These are phyloP conservation scores for Hippocampus abdominalis DNA, from an alignment of 2,113 vertebrate genomes.

Conservation along the genomic window DNA sequence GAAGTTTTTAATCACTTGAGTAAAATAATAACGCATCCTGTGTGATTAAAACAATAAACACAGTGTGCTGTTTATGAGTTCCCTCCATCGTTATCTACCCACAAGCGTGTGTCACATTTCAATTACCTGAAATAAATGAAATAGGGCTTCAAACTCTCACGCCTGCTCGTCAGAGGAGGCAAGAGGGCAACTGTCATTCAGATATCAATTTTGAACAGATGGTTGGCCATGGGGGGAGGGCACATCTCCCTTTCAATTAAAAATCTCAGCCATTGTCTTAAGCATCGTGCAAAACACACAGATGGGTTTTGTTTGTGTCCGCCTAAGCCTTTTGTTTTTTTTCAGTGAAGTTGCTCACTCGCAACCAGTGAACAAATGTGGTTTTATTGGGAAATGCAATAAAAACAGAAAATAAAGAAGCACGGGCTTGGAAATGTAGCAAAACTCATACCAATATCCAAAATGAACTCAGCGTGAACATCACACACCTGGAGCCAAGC, in stretches of 20 bases:
- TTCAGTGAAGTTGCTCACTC: conserved; percentile 20
- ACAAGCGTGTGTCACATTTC: conserved; percentile 50
- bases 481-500: not conserved
- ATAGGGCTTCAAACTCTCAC: conserved; percentile 57
- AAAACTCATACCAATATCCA: not conserved
- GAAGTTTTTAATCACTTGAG: conserved; percentile 26
- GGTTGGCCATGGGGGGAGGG: conserved; percentile 63
- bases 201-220: conserved; percentile 68
- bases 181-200: conserved; percentile 61
- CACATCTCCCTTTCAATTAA: conserved; percentile 66
- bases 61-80: conserved; percentile 51
- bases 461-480: not conserved
- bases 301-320: conserved; percentile 61
- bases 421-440: not conserved
- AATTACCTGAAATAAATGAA: conserved; percentile 66
- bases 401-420: not conserved
- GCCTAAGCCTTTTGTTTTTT: conserved; percentile 46
- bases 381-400: not conserved
- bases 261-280: conserved; percentile 63
- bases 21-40: conserved; percentile 31
- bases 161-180: conserved; percentile 53
- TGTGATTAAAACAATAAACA: conserved; percentile 58
- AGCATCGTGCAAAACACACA: conserved; percentile 49
- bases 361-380: conserved; percentile 21
- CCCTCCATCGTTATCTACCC: conserved; percentile 37